Evolutionary conservation across 1,140 invertebrate genomes (phyloP).

Genomic region (Manduca sexta): DNA sequence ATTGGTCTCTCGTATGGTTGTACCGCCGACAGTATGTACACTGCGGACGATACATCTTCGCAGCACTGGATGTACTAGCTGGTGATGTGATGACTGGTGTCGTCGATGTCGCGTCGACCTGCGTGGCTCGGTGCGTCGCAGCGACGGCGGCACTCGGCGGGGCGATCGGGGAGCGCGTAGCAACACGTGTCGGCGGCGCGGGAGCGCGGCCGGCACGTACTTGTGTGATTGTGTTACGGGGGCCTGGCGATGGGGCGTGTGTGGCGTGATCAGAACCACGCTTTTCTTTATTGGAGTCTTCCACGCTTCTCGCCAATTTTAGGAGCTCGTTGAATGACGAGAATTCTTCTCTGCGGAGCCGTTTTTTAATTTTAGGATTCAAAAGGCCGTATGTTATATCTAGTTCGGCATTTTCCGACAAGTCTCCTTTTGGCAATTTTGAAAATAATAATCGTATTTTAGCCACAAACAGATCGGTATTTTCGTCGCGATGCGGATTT

Average conservation of each 20-base stretch:
- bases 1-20: no score
- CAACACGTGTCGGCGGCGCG: not conserved
- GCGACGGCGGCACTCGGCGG: no score
- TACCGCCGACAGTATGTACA: no score
- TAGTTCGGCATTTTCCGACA: no score
- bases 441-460: not conserved
- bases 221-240: not conserved
- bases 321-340: not conserved
- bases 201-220: not conserved
- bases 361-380: no score
- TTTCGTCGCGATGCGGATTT: not conserved
- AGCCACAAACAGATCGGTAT: not conserved
- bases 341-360: not conserved
- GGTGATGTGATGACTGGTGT: no score
- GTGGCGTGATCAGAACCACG: no score
- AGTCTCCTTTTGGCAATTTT: not conserved
- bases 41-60: no score
- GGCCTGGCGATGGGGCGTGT: not conserved
- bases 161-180: not conserved
- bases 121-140: no score
- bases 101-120: no score
- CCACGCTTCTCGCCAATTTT: not conserved
- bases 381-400: no score
- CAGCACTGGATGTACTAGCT: no score
- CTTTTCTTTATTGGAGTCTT: not conserved